Base-by-base conservation (phyloP, 1,140 invertebrate genomes). In the Drosophila rufa region DNA sequence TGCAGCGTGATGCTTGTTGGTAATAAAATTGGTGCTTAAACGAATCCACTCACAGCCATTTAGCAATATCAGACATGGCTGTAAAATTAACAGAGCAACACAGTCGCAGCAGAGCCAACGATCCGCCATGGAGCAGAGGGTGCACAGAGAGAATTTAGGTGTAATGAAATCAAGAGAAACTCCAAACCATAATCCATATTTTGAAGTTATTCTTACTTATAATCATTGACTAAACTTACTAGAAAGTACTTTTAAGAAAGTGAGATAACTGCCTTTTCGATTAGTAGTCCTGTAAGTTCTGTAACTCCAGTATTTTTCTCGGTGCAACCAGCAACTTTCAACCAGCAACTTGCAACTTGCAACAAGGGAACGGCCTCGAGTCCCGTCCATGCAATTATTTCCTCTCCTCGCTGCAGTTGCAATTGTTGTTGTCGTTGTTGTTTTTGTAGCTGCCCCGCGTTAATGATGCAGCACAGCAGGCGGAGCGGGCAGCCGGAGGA, bases 11-110 rank as follows among this genome's bases (percentile, higher is more conserved):
- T 90, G 76, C 81, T 89, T 92, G 81, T 92, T 85, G 82, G 82
- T 86, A 91, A 91, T 91, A 92, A 91, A 91, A 91, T 91, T 91
- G 90, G 90, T 92, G 90, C 90, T 91, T 91, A 91, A 92, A 91
- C 90, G 90, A 91, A 91, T 85, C 90, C 90, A 91, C 90, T 91
- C 90, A 91, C 90, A 92, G 90, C 90, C 90, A 91, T 91, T 91
- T 91, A 91, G 90, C 90, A 91, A 91, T 91, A 91, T 91, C 89
- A 91, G 89, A 90, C 86, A 90, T 91, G 86, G 87, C 87, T 91
- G 86, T 91, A 91, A 91, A 91, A 91, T 90, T 81, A 91, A 91
- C 81, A 91, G 85, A 83, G 79, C 84, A 84, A 90, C 83, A 89
- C 85, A 90, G 73, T 80, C 83, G 82, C 85, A 90, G 73, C 79